phyloP scores from a whole-genome alignment of 2,113 vertebrate genomes.

The Pluvianellus socialis region DNA sequence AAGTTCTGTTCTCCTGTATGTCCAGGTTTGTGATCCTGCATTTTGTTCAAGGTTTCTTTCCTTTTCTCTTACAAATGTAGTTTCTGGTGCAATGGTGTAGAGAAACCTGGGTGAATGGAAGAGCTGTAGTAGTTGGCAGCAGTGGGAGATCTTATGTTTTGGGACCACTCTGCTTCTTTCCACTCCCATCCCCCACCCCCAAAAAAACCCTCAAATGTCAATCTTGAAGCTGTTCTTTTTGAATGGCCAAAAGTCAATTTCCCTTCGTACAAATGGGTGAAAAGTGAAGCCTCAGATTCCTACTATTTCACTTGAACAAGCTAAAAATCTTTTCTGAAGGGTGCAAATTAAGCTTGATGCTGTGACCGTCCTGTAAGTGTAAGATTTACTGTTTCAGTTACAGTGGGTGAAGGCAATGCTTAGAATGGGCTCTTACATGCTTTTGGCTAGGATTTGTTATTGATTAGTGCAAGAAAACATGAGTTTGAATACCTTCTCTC shows the following conservation, averaged over 20 bases:
- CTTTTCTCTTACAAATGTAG: background rate
- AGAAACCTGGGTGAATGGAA: background rate
- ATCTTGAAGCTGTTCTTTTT: background rate
- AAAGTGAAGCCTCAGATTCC: background rate
- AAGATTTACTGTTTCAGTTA: background rate
- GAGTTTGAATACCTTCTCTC: background rate
- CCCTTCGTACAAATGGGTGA: background rate
- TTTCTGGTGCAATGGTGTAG: background rate
- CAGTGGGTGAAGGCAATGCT: background rate
- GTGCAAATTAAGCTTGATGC: background rate
- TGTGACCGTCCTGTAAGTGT: background rate
- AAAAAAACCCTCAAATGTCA: background rate
- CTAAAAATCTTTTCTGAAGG: background rate
- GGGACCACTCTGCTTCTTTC: background rate
- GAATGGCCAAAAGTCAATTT: background rate
- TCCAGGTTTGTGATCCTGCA: background rate
- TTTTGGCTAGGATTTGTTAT: background rate
- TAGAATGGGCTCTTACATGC: rapidly evolving
- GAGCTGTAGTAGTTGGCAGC: background rate
- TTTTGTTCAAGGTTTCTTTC: background rate
- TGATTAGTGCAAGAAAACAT: background rate
- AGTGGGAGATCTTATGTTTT: background rate
- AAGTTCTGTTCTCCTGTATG: background rate
- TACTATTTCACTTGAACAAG: background rate
- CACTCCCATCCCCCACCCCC: too few species aligned